Evolutionary conservation across 2,113 vertebrate genomes (phyloP).

Genomic region (Nipponia nippon): DNA sequence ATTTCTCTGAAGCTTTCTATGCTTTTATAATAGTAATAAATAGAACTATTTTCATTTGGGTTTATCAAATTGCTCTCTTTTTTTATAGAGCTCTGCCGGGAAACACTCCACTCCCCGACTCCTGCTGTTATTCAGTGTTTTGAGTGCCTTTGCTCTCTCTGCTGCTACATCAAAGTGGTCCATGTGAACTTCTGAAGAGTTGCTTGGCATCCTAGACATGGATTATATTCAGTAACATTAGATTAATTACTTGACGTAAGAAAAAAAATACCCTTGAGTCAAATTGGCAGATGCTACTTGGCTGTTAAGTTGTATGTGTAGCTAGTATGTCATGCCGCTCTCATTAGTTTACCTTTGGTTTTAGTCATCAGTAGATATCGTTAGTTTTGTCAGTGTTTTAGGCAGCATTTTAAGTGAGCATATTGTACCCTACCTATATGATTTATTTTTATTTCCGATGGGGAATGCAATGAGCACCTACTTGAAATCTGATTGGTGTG

Average conservation of each 20-base stretch:
- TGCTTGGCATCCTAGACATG: background rate
- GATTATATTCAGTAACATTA: background rate
- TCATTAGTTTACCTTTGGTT: conserved; percentile 4
- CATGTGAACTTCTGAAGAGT: conserved; percentile 33
- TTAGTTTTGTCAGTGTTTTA: conserved; percentile 31
- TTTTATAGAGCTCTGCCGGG: conserved; percentile 45
- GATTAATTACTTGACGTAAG: background rate
- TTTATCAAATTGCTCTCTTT: background rate
- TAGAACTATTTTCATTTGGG: background rate
- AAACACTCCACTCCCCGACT: background rate
- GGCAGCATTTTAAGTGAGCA: background rate
- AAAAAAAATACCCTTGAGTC: background rate
- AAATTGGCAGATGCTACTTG: conserved; percentile 1
- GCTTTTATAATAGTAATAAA: background rate
- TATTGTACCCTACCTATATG: background rate
- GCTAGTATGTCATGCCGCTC: background rate
- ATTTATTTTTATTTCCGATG: background rate
- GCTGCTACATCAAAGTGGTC: conserved; percentile 42
- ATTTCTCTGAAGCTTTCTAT: background rate
- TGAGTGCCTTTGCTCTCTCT: conserved; percentile 41
- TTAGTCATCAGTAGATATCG: conserved; percentile 21
- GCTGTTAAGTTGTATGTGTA: background rate
- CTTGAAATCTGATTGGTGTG: background rate
- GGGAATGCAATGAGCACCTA: background rate
- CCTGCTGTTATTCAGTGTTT: conserved; percentile 48